Evolutionary conservation across 2,888 invertebrate species (phyloP).

Genomic region (Iphiclides podalirius): DNA sequence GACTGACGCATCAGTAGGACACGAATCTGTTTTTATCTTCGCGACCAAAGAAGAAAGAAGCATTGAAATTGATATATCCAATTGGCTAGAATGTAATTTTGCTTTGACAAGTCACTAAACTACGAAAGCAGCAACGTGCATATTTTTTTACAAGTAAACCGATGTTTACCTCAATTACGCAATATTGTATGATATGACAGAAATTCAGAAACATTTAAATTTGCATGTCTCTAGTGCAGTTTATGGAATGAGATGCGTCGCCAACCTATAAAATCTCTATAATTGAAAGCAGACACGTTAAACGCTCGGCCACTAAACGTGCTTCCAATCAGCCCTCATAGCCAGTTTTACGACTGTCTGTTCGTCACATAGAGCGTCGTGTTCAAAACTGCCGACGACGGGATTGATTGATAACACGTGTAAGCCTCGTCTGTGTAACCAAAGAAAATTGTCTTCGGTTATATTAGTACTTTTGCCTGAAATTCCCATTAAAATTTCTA

Average conservation of each 20-base stretch:
- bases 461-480: no score
- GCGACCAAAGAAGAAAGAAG: slow-evolving; percentile 25
- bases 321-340: slow-evolving; percentile 68
- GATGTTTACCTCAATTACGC: no score
- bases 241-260: background rate
- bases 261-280: slow-evolving; percentile 51
- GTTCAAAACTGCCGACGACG: slow-evolving; percentile 57
- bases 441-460: background rate
- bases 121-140: background rate
- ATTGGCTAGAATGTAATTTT: slow-evolving; percentile 26
- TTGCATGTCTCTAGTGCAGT: background rate
- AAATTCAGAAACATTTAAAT: no score
- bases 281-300: slow-evolving; percentile 65
- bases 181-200: no score
- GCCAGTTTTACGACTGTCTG: slow-evolving; percentile 69
- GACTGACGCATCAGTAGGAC: slow-evolving; percentile 40
- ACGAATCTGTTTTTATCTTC: slow-evolving; percentile 35
- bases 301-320: slow-evolving; percentile 59
- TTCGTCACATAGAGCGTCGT: slow-evolving; percentile 55
- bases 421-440: slow-evolving; percentile 35
- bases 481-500: no score
- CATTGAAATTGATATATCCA: slow-evolving; percentile 38
- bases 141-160: no score
- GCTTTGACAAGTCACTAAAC: background rate
- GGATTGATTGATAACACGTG: slow-evolving; percentile 71